Conservation (phyloP, 2,113 vertebrate species). For the Notechis scutatus region DNA sequence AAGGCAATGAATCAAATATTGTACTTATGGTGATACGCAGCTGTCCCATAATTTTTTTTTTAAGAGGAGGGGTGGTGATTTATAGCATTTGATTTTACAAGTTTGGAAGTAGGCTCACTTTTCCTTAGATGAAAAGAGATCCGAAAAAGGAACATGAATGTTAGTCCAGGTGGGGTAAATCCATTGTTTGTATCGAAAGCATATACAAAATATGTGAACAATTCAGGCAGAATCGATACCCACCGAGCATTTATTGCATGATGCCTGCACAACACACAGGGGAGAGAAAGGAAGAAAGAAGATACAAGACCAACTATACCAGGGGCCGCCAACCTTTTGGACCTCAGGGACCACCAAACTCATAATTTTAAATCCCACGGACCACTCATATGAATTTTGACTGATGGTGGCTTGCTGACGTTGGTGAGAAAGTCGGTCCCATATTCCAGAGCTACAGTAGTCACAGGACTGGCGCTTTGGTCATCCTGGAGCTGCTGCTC, state of each 20-base stretch:
- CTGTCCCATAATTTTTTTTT: slow-evolving; percentile 3
- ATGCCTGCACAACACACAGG: neutral
- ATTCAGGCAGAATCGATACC: neutral
- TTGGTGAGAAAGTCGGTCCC: too few species aligned
- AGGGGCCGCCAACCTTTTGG: too few species aligned
- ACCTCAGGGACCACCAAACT: too few species aligned
- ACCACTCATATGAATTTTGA: too few species aligned
- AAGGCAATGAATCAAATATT: slow-evolving; percentile 33
- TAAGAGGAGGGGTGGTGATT: neutral
- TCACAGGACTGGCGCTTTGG: too few species aligned
- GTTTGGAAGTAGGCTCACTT: neutral
- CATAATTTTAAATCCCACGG: too few species aligned
- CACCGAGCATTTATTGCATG: neutral
- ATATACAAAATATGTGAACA: neutral
- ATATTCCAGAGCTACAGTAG: too few species aligned
- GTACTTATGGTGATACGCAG: neutral
- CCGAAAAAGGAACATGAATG: neutral
- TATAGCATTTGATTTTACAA: neutral
- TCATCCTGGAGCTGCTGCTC: too few species aligned
- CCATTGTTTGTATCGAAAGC: neutral
- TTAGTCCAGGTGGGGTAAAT: neutral
- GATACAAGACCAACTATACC: neutral
- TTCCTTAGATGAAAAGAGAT: neutral
- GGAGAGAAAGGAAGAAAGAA: neutral
- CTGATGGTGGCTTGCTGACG: too few species aligned